Conservation (phyloP, 2,797 vertebrate species). For the Peromyscus aztecus region DNA sequence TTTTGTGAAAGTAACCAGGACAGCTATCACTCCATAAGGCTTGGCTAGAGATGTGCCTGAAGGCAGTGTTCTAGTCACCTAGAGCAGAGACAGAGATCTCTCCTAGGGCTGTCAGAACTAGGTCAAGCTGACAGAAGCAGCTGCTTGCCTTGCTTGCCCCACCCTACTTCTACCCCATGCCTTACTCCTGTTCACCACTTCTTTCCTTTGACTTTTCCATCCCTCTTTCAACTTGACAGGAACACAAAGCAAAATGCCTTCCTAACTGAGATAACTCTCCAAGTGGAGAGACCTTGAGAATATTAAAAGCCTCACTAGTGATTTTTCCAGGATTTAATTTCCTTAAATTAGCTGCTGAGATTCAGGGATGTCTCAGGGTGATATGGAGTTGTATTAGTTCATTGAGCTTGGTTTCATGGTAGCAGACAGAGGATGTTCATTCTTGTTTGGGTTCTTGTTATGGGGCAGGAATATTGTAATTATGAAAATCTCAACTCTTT, state of each 20-base stretch:
- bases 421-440: background rate
- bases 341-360: background rate
- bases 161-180: fast-evolving
- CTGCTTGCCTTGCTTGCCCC: background rate
- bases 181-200: background rate
- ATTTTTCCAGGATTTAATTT: background rate
- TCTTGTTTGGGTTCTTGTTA: background rate
- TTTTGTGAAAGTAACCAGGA: conserved; percentile 55
- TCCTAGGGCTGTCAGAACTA: background rate
- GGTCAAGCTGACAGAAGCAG: conserved; percentile 17
- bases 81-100: background rate
- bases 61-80: conserved; percentile 3
- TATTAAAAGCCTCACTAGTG: background rate
- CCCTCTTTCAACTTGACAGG: background rate
- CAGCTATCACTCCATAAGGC: conserved; percentile 41
- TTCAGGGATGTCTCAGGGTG: background rate
- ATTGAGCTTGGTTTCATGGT: conserved; percentile 12
- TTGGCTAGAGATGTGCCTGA: conserved; percentile 12
- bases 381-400: background rate
- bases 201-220: background rate
- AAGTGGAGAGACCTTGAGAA: background rate
- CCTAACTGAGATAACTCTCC: background rate
- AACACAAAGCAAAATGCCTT: conserved; percentile 52
- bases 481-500: conserved; percentile 39
- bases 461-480: background rate